Percentiles rank a stretch among this genome's conserved stretches.
These are phyloP conservation scores for Heteromyza rotundicornis DNA, from an alignment of 2,888 invertebrate species.

Conservation along the genomic window DNA sequence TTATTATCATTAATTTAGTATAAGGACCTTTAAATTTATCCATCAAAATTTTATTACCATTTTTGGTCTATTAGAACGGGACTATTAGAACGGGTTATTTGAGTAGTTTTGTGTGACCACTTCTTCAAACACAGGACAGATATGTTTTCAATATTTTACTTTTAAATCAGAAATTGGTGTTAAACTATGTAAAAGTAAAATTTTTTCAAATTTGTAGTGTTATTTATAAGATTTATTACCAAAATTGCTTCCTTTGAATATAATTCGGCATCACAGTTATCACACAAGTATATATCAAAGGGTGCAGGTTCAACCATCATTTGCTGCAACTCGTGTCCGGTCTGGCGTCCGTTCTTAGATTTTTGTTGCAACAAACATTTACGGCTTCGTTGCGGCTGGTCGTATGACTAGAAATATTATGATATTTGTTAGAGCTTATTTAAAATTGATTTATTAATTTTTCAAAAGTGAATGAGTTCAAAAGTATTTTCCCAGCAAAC, in stretches of 20 bases:
- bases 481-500: too few species aligned
- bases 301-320: slow-evolving; percentile 67
- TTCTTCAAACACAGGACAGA: background rate
- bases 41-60: too few species aligned
- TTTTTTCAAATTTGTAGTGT: too few species aligned
- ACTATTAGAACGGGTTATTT: too few species aligned
- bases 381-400: slow-evolving; percentile 59
- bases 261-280: slow-evolving; percentile 77
- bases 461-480: too few species aligned
- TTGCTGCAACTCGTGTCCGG: slow-evolving; percentile 59
- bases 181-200: background rate
- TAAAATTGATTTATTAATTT: too few species aligned
- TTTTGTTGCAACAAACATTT: slow-evolving; percentile 64
- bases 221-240: too few species aligned
- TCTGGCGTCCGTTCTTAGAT: slow-evolving; percentile 47
- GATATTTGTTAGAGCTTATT: too few species aligned
- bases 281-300: slow-evolving; percentile 76
- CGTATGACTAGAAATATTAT: slow-evolving; percentile 57
- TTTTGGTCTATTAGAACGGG: too few species aligned
- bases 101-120: too few species aligned
- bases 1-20: too few species aligned
- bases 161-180: background rate
- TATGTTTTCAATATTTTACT: background rate
- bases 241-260: slow-evolving; percentile 66
- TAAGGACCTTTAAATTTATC: too few species aligned